Percentiles rank a stretch among this genome's conserved stretches.
These are phyloP conservation scores for Ancistrus triradiatus DNA, from an alignment of 2,113 vertebrate genomes.

Conservation along the genomic window DNA sequence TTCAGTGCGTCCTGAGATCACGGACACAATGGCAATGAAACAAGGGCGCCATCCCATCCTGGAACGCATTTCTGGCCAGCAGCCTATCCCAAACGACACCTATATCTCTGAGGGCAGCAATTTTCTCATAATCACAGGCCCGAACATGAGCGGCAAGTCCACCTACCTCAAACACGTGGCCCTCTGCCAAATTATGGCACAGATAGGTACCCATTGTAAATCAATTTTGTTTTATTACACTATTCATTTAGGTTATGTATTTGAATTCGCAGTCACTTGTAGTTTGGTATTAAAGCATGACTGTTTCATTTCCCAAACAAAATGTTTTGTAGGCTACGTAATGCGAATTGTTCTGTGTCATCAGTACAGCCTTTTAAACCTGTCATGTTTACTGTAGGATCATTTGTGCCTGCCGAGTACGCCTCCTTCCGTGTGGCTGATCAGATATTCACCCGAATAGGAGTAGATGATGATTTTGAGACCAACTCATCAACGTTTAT, in stretches of 20 bases:
- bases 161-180: slow-evolving; percentile 96
- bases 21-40: slow-evolving; percentile 92
- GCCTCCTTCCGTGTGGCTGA: slow-evolving; percentile 85
- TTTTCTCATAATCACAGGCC: slow-evolving; percentile 90
- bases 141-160: slow-evolving; percentile 98
- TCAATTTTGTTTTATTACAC: too few species aligned
- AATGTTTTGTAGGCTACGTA: too few species aligned
- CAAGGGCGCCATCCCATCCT: slow-evolving; percentile 92
- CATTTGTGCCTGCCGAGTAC: slow-evolving; percentile 90
- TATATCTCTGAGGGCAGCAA: slow-evolving; percentile 90
- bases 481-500: slow-evolving; percentile 96
- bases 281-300: too few species aligned
- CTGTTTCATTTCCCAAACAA: too few species aligned
- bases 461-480: slow-evolving; percentile 95
- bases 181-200: slow-evolving; percentile 95
- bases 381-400: slow-evolving; percentile 65
- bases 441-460: slow-evolving; percentile 96
- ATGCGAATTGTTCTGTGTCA: too few species aligned
- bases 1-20: slow-evolving; percentile 94
- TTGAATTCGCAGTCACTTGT: too few species aligned
- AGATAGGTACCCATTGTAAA: slow-evolving; percentile 95
- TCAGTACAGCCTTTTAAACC: too few species aligned
- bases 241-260: too few species aligned
- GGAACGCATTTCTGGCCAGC: slow-evolving; percentile 83
- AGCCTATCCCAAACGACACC: slow-evolving; percentile 84